Evolutionary conservation across 2,113 vertebrate species (phyloP).

Genomic region (Hassar affinis): DNA sequence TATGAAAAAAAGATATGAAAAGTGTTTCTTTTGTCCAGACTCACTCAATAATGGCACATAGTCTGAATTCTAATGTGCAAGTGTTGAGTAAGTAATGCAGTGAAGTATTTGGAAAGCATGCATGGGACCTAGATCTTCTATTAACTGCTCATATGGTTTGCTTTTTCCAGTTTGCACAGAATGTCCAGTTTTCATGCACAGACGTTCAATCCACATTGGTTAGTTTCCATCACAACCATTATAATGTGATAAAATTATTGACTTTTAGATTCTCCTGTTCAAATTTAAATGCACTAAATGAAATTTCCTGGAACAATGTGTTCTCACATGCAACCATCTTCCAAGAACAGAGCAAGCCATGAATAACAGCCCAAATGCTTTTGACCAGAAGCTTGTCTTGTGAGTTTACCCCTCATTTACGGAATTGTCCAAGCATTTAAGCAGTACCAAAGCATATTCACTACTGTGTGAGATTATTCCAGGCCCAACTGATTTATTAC

Average conservation of each 20-base stretch:
- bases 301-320: slow-evolving; percentile 53
- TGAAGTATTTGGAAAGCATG: not conserved
- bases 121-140: not conserved
- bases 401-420: slow-evolving; percentile 51
- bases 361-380: slow-evolving; percentile 47
- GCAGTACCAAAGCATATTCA: slow-evolving; percentile 43
- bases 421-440: slow-evolving; percentile 47
- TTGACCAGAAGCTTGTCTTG: slow-evolving; percentile 38
- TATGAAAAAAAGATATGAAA: not conserved
- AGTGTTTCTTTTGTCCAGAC: not conserved
- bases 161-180: slow-evolving; percentile 18
- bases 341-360: slow-evolving; percentile 47
- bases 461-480: slow-evolving; percentile 44
- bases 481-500: slow-evolving; percentile 43
- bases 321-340: slow-evolving; percentile 52
- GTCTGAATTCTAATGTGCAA: not conserved
- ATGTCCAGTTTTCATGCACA: not conserved
- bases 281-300: slow-evolving; percentile 43
- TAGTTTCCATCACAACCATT: not conserved
- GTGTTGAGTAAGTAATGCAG: not conserved
- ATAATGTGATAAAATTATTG: slow-evolving; percentile 36
- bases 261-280: slow-evolving; percentile 45
- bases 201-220: slow-evolving; percentile 35
- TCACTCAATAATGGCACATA: not conserved
- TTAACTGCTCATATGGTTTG: slow-evolving; percentile 14